Percentiles rank a stretch among this genome's conserved stretches.
Evolutionary conservation across 2,888 invertebrate species (phyloP).

Genomic region (Drosophila neotestacea): DNA sequence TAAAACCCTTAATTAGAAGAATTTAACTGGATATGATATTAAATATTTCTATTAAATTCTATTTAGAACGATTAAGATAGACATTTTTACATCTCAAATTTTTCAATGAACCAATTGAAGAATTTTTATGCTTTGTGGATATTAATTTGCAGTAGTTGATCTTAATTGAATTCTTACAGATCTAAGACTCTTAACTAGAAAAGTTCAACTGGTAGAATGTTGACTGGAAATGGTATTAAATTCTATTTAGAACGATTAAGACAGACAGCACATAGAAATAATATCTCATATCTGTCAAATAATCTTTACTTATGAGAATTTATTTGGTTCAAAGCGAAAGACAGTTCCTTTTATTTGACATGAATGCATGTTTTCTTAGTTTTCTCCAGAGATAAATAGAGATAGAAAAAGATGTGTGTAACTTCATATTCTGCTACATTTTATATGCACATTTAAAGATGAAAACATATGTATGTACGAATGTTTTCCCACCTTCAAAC

Average conservation of each 20-base stretch:
- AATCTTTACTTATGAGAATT: background rate
- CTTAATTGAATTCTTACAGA: background rate
- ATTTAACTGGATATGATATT: too few species aligned
- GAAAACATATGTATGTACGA: constrained; percentile 35
- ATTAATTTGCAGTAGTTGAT: background rate
- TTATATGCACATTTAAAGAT: constrained; percentile 16
- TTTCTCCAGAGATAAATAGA: background rate
- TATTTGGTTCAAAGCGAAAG: background rate
- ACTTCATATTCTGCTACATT: constrained; percentile 5
- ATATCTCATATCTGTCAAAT: background rate
- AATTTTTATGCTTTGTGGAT: background rate
- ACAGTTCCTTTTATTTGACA: constrained; percentile 1
- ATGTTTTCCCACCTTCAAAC: constrained; percentile 62
- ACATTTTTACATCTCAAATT: background rate
- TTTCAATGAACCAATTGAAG: background rate
- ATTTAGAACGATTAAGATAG: background rate
- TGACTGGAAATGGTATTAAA: too few species aligned
- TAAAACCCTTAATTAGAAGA: background rate
- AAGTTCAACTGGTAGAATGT: too few species aligned
- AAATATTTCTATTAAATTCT: background rate
- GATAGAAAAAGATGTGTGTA: background rate
- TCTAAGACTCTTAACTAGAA: background rate
- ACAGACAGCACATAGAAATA: background rate
- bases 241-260: background rate
- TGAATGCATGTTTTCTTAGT: background rate